Evolutionary conservation across 2,797 vertebrate genomes (phyloP).

Genomic region (Paedocypris micromegethes): DNA sequence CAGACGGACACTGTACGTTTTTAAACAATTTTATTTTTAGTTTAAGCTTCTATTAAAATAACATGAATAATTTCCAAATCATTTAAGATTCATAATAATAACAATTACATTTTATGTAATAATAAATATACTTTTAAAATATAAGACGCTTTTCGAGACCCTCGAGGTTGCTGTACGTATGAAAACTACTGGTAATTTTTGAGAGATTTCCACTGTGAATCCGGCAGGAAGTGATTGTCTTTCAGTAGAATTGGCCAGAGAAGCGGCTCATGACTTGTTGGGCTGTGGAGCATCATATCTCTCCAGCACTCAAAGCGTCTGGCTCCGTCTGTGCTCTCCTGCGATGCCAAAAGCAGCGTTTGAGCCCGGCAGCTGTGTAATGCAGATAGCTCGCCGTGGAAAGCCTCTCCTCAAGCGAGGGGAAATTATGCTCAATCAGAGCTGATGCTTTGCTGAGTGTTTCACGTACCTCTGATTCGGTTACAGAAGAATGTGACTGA

Average conservation of each 20-base stretch:
- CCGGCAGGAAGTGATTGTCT: conserved; percentile 8
- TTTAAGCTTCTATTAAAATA: too few relatives aligned
- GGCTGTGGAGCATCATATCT: conserved; percentile 14
- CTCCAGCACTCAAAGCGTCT: conserved; percentile 12
- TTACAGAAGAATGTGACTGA: conserved; percentile 31
- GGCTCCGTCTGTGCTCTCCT: conserved; percentile 10
- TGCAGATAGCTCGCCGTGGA: conserved; percentile 34
- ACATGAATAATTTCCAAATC: too few relatives aligned
- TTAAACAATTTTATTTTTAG: too few relatives aligned
- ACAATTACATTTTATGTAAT: too few relatives aligned
- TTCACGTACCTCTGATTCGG: conserved; percentile 32
- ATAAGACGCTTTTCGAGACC: too few relatives aligned
- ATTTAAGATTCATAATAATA: too few relatives aligned
- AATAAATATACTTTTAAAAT: too few relatives aligned
- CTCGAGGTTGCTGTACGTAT: too few relatives aligned
- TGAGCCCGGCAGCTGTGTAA: conserved; percentile 34
- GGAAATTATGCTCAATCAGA: conserved; percentile 42
- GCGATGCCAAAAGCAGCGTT: conserved; percentile 9
- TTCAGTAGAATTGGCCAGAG: conserved; percentile 5
- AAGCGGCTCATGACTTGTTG: conserved; percentile 14
- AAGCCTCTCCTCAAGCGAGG: conserved; percentile 15
- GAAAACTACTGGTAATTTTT: neutral
- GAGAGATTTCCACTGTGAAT: conserved; percentile 1
- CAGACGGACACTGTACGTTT: too few relatives aligned
- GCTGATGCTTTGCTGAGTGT: conserved; percentile 34